phyloP scores from a whole-genome alignment of 2,888 invertebrate genomes.

The Melieria crassipennis region DNA sequence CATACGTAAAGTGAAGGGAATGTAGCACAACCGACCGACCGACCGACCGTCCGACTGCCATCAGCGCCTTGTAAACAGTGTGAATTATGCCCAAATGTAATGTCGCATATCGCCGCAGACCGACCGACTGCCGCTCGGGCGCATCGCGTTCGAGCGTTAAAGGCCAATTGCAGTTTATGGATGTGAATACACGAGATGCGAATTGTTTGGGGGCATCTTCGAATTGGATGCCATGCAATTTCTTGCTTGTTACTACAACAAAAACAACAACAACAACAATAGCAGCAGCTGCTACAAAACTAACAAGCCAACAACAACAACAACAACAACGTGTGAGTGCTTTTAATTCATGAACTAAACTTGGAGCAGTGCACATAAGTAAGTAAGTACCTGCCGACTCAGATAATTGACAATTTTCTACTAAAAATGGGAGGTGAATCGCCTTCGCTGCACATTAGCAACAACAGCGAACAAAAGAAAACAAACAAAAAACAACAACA shows the following conservation, averaged over 20 bases:
- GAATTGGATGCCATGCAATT: neutral
- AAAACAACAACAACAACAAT: too few species aligned
- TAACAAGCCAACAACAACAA: too few species aligned
- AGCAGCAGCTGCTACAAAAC: too few species aligned
- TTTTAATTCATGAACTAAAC: neutral
- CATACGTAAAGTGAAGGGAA: too few species aligned
- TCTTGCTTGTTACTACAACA: too few species aligned
- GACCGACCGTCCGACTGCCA: too few species aligned
- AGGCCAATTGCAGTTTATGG: neutral
- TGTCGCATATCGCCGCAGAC: too few species aligned
- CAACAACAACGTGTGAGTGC: too few species aligned
- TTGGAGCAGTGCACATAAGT: conserved; percentile 11
- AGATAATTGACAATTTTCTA: conserved; percentile 23
- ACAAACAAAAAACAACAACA: conserved; percentile 16
- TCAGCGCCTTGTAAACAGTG: too few species aligned
- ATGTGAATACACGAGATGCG: neutral
- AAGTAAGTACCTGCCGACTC: conserved; percentile 8
- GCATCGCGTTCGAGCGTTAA: neutral
- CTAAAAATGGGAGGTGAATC: conserved; percentile 30
- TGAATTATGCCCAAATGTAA: too few species aligned
- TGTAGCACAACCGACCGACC: too few species aligned
- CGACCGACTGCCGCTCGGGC: neutral
- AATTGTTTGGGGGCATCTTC: conserved; percentile 22
- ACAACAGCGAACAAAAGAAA: conserved; percentile 1
- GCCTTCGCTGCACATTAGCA: neutral